Conservation (phyloP, 2,113 vertebrate species). For the Corythoichthys haematopterus region DNA sequence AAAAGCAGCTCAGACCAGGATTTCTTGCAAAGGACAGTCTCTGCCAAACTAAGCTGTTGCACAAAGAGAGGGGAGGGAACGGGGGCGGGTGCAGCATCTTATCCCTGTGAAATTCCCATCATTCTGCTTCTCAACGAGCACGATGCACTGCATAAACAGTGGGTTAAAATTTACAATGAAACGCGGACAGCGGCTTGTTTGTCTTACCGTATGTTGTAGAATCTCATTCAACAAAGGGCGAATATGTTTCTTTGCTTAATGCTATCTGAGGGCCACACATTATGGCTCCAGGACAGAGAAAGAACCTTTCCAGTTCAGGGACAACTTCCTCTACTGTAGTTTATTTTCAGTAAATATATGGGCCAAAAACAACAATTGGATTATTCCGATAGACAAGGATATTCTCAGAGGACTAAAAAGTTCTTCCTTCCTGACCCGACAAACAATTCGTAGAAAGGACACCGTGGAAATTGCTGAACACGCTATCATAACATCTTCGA, state of each 20-base stretch:
- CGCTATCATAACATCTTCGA: slow-evolving; percentile 36
- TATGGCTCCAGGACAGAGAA: slow-evolving; percentile 42
- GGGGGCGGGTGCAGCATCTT: slow-evolving; percentile 18
- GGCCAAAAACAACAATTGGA: slow-evolving; percentile 70
- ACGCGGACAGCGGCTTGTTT: slow-evolving; percentile 42
- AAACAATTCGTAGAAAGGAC: slow-evolving; percentile 46
- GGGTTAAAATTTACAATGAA: slow-evolving; percentile 25
- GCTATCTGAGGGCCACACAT: slow-evolving; percentile 66
- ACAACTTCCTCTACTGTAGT: slow-evolving; percentile 70
- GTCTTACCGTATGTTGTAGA: slow-evolving; percentile 19
- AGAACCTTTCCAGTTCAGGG: slow-evolving; percentile 66
- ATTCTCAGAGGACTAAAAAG: slow-evolving; percentile 57
- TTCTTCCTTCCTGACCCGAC: slow-evolving; percentile 60
- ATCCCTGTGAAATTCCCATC: slow-evolving; percentile 60
- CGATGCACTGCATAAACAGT: slow-evolving; percentile 35
- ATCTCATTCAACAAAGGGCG: slow-evolving; percentile 28
- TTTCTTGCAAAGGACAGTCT: slow-evolving; percentile 33
- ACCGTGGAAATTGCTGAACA: slow-evolving; percentile 39
- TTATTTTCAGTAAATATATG: slow-evolving; percentile 63
- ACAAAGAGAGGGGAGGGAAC: slow-evolving; percentile 20
- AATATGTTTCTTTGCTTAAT: slow-evolving; percentile 46
- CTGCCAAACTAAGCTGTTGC: slow-evolving; percentile 53
- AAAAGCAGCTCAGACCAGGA: slow-evolving; percentile 33
- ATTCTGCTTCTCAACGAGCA: slow-evolving; percentile 39
- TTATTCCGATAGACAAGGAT: slow-evolving; percentile 46